Base-by-base conservation (phyloP, 2,797 vertebrate species). In the Anolis apletophallus region DNA sequence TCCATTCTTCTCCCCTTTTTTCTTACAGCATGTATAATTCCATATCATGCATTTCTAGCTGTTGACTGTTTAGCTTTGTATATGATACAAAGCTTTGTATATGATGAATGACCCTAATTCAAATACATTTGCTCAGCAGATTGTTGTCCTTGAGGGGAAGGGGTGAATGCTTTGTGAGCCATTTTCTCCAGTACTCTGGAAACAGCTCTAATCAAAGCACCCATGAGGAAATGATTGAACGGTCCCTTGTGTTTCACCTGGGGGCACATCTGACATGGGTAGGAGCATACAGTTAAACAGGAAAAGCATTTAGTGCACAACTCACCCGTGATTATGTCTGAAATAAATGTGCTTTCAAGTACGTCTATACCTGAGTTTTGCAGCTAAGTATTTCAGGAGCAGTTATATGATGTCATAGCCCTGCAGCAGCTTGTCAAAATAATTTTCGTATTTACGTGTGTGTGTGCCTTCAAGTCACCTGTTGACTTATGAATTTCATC, bases 311-410 rank as follows among this genome's bases (percentile, higher is more conserved):
- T 78, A 81, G 23, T 88, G 81, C 90, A 88, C 82, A 88, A 87
- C 85, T 3, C 26, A 57, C 84, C 2, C 23, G 88, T 81, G 17
- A 79, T 12, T 76, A 55, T 92, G 88, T 81, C 46, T 46, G 3
- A 50, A 80, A 36, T 19, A 59, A 46, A 55, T 71, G 81, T 84
- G 52, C 32, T 90, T 91, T 59, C 88, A 84, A 59, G n/a, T 87
- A 77, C 79, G 86, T 40, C 54, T 40, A 10, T 54, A 50, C 83
- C 83, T 87, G 75, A 80, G 19, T 85, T 91, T 16, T 84, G 85
- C 90, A 85, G 80, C 29, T 90, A 77, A 52, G 17, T 90, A 23
- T 89, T 93, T 52, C 81, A 77, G 88, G 80, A 91, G 16, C 46
- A 83, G 34, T 34, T 1, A n/a, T 1, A 68, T 86, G 78, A 85